Evolutionary conservation across 2,113 vertebrate genomes (phyloP).

Genomic region (Paradisaea rubra): DNA sequence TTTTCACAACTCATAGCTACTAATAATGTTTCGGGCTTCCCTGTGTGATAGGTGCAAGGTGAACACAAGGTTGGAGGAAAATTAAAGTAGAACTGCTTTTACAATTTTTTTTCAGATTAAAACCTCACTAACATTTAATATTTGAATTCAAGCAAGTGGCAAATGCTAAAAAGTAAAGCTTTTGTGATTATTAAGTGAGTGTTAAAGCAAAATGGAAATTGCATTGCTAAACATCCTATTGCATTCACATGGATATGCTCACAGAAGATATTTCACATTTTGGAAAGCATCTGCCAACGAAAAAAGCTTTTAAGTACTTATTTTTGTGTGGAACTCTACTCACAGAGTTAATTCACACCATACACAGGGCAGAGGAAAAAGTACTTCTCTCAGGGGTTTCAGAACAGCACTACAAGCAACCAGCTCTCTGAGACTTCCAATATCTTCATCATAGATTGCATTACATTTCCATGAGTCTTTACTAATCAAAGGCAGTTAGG

Average conservation of each 20-base stretch:
- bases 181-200: slow-evolving; percentile 14
- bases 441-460: background rate
- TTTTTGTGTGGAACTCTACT: background rate
- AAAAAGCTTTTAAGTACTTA: background rate
- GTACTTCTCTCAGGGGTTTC: background rate
- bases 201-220: background rate
- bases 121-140: background rate
- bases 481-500: background rate
- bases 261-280: background rate
- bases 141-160: background rate
- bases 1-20: slow-evolving; percentile 6
- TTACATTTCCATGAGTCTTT: background rate
- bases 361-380: background rate
- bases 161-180: background rate
- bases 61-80: slow-evolving; percentile 24
- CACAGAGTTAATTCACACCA: background rate
- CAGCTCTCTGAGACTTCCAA: background rate
- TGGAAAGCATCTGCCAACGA: background rate
- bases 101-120: background rate
- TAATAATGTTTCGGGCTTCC: background rate
- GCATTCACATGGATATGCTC: background rate
- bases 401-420: background rate
- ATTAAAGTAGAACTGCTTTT: background rate
- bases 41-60: background rate
- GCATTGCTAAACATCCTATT: background rate